Conservation (phyloP, 2,113 vertebrate genomes). For the Coracopsis vasa region DNA sequence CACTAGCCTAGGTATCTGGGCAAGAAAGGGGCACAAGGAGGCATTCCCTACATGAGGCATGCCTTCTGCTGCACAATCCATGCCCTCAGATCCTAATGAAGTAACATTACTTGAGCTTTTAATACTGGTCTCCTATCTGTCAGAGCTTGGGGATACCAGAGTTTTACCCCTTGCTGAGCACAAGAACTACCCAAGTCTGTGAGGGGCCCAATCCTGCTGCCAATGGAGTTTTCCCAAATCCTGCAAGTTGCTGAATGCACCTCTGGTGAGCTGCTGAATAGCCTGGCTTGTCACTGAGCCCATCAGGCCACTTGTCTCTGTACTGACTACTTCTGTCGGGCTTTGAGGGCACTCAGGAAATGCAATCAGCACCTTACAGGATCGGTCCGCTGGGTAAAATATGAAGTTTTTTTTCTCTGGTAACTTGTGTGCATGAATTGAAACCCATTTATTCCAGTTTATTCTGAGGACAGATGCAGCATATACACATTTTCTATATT, state of each 20-base stretch:
- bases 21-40: background rate
- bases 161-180: conserved; percentile 30
- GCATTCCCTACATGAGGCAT: background rate
- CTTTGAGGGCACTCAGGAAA: conserved; percentile 41
- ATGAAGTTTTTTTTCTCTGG: conserved; percentile 55
- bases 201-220: conserved; percentile 31
- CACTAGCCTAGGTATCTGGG: conserved; percentile 7
- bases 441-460: conserved; percentile 43
- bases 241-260: conserved; percentile 22
- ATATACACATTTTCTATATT: conserved; percentile 65
- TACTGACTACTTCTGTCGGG: background rate
- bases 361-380: conserved; percentile 42
- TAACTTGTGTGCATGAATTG: conserved; percentile 39
- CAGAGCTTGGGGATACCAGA: conserved; percentile 11
- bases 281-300: background rate
- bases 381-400: background rate
- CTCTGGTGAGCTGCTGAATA: conserved; percentile 23
- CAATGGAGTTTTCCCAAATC: background rate
- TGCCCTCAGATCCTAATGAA: conserved; percentile 24
- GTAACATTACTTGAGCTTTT: conserved; percentile 58
- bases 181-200: background rate
- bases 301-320: background rate
- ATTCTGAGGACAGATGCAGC: conserved; percentile 57
- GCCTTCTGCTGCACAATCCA: background rate
- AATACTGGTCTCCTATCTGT: conserved; percentile 6